These are phyloP conservation scores for Spinus olivaceus DNA, from an alignment of 2,797 vertebrate species.

Conservation along the genomic window DNA sequence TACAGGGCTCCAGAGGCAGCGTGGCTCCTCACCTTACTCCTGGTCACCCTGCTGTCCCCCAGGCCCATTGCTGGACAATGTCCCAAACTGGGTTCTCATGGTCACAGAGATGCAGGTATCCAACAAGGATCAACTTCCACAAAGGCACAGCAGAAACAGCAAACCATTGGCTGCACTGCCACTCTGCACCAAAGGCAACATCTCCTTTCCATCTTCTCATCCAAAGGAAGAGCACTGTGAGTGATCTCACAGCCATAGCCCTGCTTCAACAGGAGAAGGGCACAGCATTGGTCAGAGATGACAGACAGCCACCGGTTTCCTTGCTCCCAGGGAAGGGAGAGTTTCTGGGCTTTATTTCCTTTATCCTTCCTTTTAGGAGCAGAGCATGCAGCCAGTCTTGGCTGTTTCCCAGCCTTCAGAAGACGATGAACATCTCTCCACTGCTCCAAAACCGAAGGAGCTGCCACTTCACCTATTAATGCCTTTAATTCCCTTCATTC, in stretches of 20 bases:
- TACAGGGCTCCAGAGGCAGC: background rate
- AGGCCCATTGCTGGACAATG: rapidly evolving
- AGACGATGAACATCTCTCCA: background rate
- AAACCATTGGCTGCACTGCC: background rate
- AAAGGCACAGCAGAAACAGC: background rate
- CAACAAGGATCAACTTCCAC: background rate
- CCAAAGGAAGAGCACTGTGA: background rate
- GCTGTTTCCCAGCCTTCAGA: background rate
- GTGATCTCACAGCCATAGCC: background rate
- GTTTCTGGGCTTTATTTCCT: background rate
- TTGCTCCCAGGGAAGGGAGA: background rate
- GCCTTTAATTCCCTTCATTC: slow-evolving; percentile 47
- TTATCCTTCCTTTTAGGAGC: background rate
- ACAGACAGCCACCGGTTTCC: rapidly evolving
- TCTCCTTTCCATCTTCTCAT: background rate
- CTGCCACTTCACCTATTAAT: slow-evolving; percentile 46
- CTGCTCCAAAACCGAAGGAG: background rate
- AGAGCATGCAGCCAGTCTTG: background rate
- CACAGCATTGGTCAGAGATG: background rate
- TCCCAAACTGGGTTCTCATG: background rate
- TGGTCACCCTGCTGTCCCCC: too few relatives aligned
- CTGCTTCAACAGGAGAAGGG: background rate
- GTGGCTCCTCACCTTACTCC: rapidly evolving
- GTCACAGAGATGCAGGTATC: slow-evolving; percentile 14
- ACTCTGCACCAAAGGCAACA: background rate